Conservation (phyloP, 2,113 vertebrate genomes). For the Corvus moneduloides region DNA sequence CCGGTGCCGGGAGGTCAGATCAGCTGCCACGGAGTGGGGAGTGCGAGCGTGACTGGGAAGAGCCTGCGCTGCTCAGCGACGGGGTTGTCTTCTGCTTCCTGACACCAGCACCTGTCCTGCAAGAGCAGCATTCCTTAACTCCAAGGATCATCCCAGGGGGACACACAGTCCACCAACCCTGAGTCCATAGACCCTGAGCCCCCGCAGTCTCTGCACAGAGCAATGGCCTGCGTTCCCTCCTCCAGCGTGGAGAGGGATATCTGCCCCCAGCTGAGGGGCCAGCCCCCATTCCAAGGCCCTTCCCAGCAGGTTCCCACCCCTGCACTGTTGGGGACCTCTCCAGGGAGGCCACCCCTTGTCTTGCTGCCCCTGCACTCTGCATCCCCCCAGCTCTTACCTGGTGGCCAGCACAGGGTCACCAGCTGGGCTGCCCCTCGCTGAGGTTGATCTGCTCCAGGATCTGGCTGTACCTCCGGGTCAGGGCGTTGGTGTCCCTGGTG, state of each 20-base stretch:
- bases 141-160: not conserved
- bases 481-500: conserved; percentile 75
- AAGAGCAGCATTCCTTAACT: not conserved
- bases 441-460: conserved; percentile 72
- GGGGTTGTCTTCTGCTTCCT: not conserved
- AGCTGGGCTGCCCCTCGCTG: conserved; percentile 1
- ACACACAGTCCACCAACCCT: rapidly evolving
- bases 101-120: conserved; percentile 4
- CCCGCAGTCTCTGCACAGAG: rapidly evolving
- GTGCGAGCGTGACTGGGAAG: not conserved
- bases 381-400: not conserved
- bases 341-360: not conserved
- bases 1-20: not conserved
- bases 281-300: not conserved
- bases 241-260: rapidly evolving
- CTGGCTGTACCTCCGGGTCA: conserved; percentile 84
- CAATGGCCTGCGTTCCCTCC: not conserved
- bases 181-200: rapidly evolving
- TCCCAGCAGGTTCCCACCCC: not conserved
- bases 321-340: rapidly evolving
- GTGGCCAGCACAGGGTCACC: not conserved
- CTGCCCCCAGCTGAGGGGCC: not conserved
- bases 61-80: not conserved
- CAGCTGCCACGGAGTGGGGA: not conserved
- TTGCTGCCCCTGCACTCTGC: not conserved